Conservation (phyloP, 92 coral and sea anemone genomes). For the Epizoanthus stellaris region DNA sequence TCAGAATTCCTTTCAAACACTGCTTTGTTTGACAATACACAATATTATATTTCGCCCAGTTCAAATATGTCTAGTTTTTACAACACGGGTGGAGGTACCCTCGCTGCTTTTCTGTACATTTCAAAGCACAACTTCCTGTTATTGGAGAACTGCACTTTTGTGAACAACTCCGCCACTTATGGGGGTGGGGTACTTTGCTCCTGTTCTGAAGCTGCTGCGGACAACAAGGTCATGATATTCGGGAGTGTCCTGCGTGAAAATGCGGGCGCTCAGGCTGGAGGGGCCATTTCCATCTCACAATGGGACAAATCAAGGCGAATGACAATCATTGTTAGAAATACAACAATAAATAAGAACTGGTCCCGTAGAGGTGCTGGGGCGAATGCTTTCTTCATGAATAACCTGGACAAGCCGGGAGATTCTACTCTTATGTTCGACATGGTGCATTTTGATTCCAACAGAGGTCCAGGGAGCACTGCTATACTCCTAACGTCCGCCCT, state of each 20-base stretch:
- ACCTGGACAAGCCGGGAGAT: constrained; percentile 30
- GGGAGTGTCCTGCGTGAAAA: constrained; percentile 55
- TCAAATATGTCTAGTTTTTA: constrained; percentile 51
- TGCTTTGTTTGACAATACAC: constrained; percentile 68
- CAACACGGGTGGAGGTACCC: constrained; percentile 69
- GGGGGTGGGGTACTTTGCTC: constrained; percentile 81
- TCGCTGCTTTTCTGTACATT: constrained; percentile 52
- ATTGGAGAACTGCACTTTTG: constrained; percentile 58
- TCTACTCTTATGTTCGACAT: constrained; percentile 61
- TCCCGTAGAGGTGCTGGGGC: constrained; percentile 83
- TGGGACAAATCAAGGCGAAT: constrained; percentile 61
- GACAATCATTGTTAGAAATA: constrained; percentile 48
- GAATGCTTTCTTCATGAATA: constrained; percentile 60
- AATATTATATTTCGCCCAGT: constrained; percentile 62
- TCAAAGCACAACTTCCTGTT: constrained; percentile 45
- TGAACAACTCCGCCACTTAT: constrained; percentile 74
- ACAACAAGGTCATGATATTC: constrained; percentile 49
- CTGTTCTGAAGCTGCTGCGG: constrained; percentile 53
- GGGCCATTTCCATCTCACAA: constrained; percentile 69
- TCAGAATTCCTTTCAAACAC: constrained; percentile 69
- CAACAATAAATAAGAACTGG: constrained; percentile 68
- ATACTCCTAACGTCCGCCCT: constrained; percentile 76
- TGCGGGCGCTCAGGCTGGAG: constrained; percentile 84
- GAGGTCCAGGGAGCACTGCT: constrained; percentile 73
- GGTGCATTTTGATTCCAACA: constrained; percentile 51